Evolutionary conservation across 1,140 invertebrate species (phyloP).

Genomic region (Chlorops oryzae): DNA sequence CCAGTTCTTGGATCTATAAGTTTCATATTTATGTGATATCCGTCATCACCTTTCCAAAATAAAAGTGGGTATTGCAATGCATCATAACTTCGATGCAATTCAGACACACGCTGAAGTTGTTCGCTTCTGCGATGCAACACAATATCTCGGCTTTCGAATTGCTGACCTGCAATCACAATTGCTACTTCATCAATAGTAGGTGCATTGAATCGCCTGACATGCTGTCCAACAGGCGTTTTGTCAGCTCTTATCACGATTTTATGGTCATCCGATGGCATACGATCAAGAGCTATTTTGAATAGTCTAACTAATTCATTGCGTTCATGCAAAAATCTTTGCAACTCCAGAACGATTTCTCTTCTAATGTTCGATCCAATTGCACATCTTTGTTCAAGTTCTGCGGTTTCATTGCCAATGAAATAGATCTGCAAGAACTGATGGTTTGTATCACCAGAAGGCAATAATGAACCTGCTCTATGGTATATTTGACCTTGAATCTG

Average conservation of each 20-base stretch:
- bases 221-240: constrained; percentile 43
- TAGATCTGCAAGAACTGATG: too few species aligned
- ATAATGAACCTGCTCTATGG: too few species aligned
- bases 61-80: constrained; percentile 49
- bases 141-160: constrained; percentile 17
- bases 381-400: too few species aligned
- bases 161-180: constrained; percentile 39
- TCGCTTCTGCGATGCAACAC: constrained; percentile 15
- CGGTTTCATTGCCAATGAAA: too few species aligned
- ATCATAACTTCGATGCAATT: constrained; percentile 47
- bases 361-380: too few species aligned
- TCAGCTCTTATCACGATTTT: constrained; percentile 41
- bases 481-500: too few species aligned
- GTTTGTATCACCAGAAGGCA: too few species aligned
- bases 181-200: constrained; percentile 45
- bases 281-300: constrained; percentile 41
- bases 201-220: constrained; percentile 48
- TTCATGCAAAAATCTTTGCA: constrained; percentile 43
- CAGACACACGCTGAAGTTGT: constrained; percentile 23
- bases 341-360: too few species aligned
- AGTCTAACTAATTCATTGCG: constrained; percentile 34
- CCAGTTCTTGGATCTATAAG: constrained; percentile 10
- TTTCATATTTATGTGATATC: constrained; percentile 34
- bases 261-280: constrained; percentile 30
- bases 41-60: constrained; percentile 48